These are phyloP conservation scores for Drosophila formosana DNA, from an alignment of 2,888 invertebrate genomes.

Conservation along the genomic window DNA sequence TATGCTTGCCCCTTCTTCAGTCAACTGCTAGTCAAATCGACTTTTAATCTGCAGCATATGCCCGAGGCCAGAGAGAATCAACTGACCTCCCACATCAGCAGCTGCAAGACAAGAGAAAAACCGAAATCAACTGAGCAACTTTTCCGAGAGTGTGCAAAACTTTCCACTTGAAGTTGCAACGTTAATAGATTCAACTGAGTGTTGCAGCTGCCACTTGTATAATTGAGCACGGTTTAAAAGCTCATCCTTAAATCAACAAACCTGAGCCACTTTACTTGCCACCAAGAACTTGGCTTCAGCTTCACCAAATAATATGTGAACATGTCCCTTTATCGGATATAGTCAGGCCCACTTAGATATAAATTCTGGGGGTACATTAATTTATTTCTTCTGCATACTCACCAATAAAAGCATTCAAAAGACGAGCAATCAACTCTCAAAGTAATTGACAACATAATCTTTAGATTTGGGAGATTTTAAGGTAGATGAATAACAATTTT, in stretches of 20 bases:
- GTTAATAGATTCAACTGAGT: conserved; percentile 42
- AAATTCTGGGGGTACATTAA: neutral
- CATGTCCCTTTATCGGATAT: neutral
- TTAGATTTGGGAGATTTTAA: neutral
- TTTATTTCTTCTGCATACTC: too few relatives aligned
- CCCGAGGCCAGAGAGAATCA: conserved; percentile 43
- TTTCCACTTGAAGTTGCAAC: conserved; percentile 32
- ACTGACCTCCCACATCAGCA: conserved; percentile 52
- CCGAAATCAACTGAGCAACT: conserved; percentile 43
- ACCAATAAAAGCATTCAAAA: too few relatives aligned
- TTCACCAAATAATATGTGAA: neutral
- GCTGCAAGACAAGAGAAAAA: conserved; percentile 1
- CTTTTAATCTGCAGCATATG: conserved; percentile 77
- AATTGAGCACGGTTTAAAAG: conserved; percentile 36
- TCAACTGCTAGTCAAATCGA: conserved; percentile 67
- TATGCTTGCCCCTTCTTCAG: conserved; percentile 27
- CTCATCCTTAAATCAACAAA: neutral
- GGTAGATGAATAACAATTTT: too few relatives aligned
- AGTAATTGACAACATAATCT: neutral
- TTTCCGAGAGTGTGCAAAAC: conserved; percentile 27
- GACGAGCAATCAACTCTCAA: neutral
- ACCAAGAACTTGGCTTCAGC: neutral
- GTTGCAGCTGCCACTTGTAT: conserved; percentile 21
- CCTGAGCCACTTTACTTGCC: neutral
- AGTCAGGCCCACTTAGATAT: neutral